Evolutionary conservation across 2,113 vertebrate species (phyloP).

Genomic region (Athene cunicularia): DNA sequence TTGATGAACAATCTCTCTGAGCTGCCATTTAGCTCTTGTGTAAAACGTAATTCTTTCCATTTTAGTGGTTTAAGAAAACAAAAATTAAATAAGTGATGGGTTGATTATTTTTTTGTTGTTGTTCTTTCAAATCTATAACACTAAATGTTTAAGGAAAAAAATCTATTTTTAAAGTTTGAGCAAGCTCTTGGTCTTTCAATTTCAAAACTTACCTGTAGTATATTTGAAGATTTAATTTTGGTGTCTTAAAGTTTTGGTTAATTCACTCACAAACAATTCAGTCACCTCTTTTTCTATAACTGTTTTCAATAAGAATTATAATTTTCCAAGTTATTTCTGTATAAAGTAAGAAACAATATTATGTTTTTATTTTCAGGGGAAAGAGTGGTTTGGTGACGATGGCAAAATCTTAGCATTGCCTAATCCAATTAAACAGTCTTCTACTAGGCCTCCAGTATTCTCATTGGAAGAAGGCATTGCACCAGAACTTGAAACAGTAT

Average conservation of each 20-base stretch:
- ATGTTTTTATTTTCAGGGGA: slow-evolving; percentile 75
- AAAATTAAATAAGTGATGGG: background rate
- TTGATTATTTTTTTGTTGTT: background rate
- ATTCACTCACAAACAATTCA: background rate
- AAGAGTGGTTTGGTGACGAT: slow-evolving; percentile 94
- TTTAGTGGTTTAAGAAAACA: background rate
- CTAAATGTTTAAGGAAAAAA: background rate
- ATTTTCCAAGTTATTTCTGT: background rate
- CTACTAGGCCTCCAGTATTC: slow-evolving; percentile 82
- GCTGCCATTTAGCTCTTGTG: background rate
- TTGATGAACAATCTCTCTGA: background rate
- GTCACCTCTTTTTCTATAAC: background rate
- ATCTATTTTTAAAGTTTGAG: background rate
- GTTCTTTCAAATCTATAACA: background rate
- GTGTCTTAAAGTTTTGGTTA: background rate
- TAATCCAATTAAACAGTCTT: slow-evolving; percentile 88
- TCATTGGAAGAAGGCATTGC: slow-evolving; percentile 77
- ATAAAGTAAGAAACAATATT: background rate
- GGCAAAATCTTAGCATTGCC: slow-evolving; percentile 89
- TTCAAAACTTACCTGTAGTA: background rate
- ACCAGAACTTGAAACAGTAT: slow-evolving; percentile 83
- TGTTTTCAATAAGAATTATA: background rate
- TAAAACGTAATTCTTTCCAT: background rate
- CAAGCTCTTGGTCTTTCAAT: background rate
- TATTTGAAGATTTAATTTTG: background rate